A percentile compares a stretch with the other conserved stretches of the same genome.
phyloP scores from a whole-genome alignment of 1,140 invertebrate genomes.

The Trachymyrmex cornetzi region DNA sequence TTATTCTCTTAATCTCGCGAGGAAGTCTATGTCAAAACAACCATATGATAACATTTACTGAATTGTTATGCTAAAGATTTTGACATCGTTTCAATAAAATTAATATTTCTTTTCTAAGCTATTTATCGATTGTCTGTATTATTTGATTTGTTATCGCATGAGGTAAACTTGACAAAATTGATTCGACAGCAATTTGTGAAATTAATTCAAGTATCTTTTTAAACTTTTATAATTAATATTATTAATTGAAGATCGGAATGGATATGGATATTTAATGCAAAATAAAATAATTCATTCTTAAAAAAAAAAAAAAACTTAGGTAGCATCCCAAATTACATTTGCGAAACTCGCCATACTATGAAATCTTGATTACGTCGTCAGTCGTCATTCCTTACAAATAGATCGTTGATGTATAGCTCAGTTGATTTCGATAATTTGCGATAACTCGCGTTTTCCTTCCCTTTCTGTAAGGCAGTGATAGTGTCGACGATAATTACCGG shows the following conservation, averaged over 20 bases:
- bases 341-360: not conserved
- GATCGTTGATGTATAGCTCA: not conserved
- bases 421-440: not conserved
- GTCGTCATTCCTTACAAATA: not conserved
- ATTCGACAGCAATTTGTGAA: not conserved
- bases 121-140: not conserved
- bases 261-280: not conserved
- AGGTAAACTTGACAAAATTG: not conserved
- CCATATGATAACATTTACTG: not conserved
- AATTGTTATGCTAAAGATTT: not conserved
- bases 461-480: not conserved
- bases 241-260: not conserved
- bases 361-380: not conserved
- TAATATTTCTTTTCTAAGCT: not conserved
- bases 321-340: not conserved
- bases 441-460: not conserved
- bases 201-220: not conserved
- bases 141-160: not conserved
- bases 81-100: not conserved
- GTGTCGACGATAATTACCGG: not conserved
- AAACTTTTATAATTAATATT: not conserved
- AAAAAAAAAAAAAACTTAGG: too few species aligned
- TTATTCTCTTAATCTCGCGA: not conserved
- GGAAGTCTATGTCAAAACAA: not conserved
- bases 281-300: slow-evolving; percentile 1